Conservation (phyloP, 2,888 invertebrate genomes). For the Trypoxylon attenuatum region DNA sequence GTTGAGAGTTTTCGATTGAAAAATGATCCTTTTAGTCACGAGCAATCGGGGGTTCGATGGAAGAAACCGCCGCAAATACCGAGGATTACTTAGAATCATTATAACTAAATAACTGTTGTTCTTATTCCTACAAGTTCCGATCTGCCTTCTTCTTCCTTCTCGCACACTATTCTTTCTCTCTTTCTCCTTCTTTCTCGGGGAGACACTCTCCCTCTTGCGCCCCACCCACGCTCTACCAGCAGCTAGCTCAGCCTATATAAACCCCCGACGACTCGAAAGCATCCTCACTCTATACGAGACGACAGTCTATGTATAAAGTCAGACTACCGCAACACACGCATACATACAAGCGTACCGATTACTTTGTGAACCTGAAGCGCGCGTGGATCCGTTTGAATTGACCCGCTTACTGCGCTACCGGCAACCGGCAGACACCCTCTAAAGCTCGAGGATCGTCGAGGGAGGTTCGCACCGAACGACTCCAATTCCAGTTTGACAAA, state of each 20-base stretch:
- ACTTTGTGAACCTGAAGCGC: neutral
- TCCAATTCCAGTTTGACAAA: too few species aligned
- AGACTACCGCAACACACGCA: conserved; percentile 41
- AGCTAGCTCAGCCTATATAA: conserved; percentile 71
- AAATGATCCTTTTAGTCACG: neutral
- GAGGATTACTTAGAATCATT: conserved; percentile 9
- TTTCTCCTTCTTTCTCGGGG: conserved; percentile 20
- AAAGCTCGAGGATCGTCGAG: conserved; percentile 4
- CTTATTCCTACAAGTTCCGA: conserved; percentile 22
- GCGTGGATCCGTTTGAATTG: conserved; percentile 19
- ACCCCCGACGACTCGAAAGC: conserved; percentile 66
- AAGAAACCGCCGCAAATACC: neutral
- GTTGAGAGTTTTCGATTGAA: neutral
- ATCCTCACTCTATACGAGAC: conserved; percentile 70
- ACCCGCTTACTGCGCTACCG: too few species aligned
- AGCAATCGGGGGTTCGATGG: conserved; percentile 7
- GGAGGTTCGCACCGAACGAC: neutral
- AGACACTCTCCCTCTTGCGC: conserved; percentile 13
- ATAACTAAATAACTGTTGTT: conserved; percentile 16
- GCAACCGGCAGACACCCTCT: too few species aligned
- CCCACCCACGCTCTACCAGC: conserved; percentile 31
- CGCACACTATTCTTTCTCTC: conserved; percentile 4
- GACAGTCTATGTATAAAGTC: conserved; percentile 67
- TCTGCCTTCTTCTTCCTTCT: neutral
- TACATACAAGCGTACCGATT: conserved; percentile 1